Evolutionary conservation across 2,797 vertebrate genomes (phyloP).

Genomic region (Garrulus glandarius): DNA sequence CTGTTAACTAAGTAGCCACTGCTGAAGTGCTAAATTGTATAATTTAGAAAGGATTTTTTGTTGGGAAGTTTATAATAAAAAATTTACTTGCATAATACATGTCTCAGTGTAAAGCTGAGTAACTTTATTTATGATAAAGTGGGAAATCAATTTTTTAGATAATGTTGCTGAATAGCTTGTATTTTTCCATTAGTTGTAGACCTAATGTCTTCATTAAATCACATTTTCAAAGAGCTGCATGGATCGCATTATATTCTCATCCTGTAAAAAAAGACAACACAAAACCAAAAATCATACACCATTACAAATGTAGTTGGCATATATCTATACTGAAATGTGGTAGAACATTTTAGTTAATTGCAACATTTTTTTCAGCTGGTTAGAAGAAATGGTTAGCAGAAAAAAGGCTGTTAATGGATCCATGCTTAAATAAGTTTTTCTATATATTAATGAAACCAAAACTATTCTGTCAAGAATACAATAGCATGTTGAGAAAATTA

Average conservation of each 20-base stretch:
- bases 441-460: background rate
- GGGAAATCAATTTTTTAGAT: constrained; percentile 73
- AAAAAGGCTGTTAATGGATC: background rate
- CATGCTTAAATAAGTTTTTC: background rate
- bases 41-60: constrained; percentile 38
- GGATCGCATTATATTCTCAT: constrained; percentile 99
- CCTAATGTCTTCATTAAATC: constrained; percentile 83
- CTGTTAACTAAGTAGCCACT: constrained; percentile 19
- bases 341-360: background rate
- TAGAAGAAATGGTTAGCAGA: background rate
- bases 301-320: background rate
- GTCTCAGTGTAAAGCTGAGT: constrained; percentile 78
- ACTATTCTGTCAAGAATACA: background rate
- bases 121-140: constrained; percentile 74
- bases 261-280: constrained; percentile 75
- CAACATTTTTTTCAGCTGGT: background rate
- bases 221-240: constrained; percentile 99
- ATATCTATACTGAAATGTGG: background rate
- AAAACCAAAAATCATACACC: background rate
- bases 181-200: constrained; percentile 67
- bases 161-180: constrained; percentile 73
- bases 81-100: constrained; percentile 78
- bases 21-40: constrained; percentile 36
- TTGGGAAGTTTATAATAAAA: constrained; percentile 66
- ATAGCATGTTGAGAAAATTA: background rate